These are phyloP conservation scores for Oxygymnocypris stewartii DNA, from an alignment of 2,113 vertebrate species.

Conservation along the genomic window DNA sequence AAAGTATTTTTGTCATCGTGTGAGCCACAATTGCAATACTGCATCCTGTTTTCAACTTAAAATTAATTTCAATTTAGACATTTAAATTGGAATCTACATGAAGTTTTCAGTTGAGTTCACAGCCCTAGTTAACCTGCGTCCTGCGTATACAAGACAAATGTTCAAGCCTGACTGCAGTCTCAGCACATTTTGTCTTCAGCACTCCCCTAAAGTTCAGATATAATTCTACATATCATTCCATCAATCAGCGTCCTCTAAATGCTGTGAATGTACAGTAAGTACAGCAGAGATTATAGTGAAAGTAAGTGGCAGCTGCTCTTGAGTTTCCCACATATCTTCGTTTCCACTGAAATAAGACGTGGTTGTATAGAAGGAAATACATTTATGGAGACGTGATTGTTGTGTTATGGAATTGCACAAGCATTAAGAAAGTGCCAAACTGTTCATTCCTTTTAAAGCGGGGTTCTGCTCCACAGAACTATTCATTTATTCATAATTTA, in stretches of 20 bases:
- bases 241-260: background rate
- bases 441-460: constrained; percentile 18
- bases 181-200: background rate
- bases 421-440: constrained; percentile 2
- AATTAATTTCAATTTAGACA: background rate
- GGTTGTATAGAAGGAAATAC: constrained; percentile 18
- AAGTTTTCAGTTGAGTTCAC: background rate
- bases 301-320: background rate
- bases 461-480: constrained; percentile 22
- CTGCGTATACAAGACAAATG: background rate
- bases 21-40: background rate
- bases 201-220: background rate
- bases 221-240: background rate
- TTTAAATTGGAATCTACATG: background rate
- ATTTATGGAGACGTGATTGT: background rate
- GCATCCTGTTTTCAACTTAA: too few species aligned
- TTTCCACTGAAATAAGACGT: background rate
- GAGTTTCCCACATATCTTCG: background rate
- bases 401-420: constrained; percentile 16
- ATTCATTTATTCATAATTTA: constrained; percentile 34
- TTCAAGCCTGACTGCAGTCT: background rate
- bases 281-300: background rate
- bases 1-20: too few species aligned
- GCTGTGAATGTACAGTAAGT: constrained; percentile 10
- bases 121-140: background rate